A percentile compares a stretch with the other conserved stretches of the same genome.
Evolutionary conservation across 2,113 vertebrate species (phyloP).

Genomic region (Pyrgilauda ruficollis): DNA sequence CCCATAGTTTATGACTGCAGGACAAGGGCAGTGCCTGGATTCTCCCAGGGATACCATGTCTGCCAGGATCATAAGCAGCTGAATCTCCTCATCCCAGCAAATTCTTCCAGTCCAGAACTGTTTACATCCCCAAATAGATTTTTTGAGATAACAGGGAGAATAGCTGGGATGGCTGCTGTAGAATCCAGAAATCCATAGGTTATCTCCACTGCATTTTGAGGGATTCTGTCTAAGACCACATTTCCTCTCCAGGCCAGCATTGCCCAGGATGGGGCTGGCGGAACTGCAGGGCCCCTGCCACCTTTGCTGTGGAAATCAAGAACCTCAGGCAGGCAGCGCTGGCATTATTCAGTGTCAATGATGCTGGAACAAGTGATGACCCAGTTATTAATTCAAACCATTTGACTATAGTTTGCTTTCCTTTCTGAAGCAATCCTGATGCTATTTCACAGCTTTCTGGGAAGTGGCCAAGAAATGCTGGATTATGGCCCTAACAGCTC

Average conservation of each 20-base stretch:
- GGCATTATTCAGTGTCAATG: neutral
- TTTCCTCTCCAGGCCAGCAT: neutral
- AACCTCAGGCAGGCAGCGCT: neutral
- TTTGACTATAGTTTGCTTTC: neutral
- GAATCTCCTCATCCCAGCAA: neutral
- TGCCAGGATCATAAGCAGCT: neutral
- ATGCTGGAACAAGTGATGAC: neutral
- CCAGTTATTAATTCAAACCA: neutral
- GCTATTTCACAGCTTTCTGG: neutral
- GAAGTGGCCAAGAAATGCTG: neutral
- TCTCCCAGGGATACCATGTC: neutral
- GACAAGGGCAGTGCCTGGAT: accelerated
- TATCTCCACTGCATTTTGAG: neutral
- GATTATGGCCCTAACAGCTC: neutral
- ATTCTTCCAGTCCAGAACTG: neutral
- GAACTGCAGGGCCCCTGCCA: neutral
- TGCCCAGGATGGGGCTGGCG: neutral
- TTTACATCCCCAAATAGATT: neutral
- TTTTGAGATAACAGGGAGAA: neutral
- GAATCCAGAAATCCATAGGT: neutral
- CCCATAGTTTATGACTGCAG: neutral
- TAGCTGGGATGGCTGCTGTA: neutral
- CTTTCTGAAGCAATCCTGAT: neutral
- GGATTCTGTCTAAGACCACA: neutral
- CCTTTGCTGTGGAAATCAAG: neutral